phyloP scores from a whole-genome alignment of 1,140 invertebrate genomes.

The Daktulosphaira vitifoliae region DNA sequence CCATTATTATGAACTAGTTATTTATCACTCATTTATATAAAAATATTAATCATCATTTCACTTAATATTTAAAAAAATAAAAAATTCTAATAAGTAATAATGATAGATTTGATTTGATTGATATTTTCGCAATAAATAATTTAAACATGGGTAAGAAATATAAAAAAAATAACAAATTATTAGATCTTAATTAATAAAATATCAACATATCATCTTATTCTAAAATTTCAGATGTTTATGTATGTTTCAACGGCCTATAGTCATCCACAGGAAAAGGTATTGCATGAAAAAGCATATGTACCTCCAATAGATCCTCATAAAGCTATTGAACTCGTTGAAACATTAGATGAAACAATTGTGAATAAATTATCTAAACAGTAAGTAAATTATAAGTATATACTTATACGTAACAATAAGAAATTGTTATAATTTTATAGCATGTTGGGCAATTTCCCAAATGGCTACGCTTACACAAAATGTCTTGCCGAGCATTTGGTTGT shows the following conservation, averaged over 20 bases:
- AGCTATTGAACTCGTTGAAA: constrained; percentile 77
- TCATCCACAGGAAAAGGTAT: constrained; percentile 69
- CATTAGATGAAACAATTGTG: constrained; percentile 72
- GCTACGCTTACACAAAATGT: constrained; percentile 87
- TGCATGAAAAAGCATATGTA: constrained; percentile 73
- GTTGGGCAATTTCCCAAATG: constrained; percentile 76
- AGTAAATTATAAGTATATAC: constrained; percentile 51
- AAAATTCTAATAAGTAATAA: too few relatives aligned
- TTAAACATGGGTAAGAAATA: too few relatives aligned
- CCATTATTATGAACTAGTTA: too few relatives aligned
- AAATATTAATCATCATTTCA: too few relatives aligned
- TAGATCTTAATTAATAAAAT: too few relatives aligned
- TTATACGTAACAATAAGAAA: too few relatives aligned
- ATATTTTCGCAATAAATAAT: too few relatives aligned
- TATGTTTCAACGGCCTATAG: constrained; percentile 86
- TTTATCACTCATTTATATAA: too few relatives aligned
- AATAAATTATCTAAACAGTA: constrained; percentile 59
- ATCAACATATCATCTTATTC: too few relatives aligned
- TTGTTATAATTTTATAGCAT: constrained; percentile 49
- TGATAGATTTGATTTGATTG: too few relatives aligned
- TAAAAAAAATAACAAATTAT: too few relatives aligned
- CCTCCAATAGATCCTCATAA: constrained; percentile 73
- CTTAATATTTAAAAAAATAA: too few relatives aligned
- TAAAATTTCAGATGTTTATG: constrained; percentile 54
- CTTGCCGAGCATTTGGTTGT: constrained; percentile 72